Base-by-base conservation (phyloP, 2,797 vertebrate genomes). In the Knipowitschia caucasica region DNA sequence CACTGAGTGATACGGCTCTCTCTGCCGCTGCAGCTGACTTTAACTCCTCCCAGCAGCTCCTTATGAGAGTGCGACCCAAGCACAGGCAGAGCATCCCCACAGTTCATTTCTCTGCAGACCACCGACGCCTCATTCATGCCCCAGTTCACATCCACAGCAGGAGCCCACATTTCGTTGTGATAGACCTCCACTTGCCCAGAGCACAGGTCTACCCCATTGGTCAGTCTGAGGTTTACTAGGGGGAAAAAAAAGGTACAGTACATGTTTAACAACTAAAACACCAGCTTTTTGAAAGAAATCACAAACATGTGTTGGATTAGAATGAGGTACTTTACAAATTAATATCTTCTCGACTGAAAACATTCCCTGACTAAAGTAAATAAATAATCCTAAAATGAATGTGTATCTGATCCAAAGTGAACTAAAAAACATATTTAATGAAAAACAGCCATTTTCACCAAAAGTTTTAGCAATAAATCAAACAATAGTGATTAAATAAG, bases 61-160 rank as follows among this genome's bases (percentile, higher is more conserved):
- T 44, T 6, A 21, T 49, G 15, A 33, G 74, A 85, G 36, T 75
- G 78, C 15, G 33, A 54, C 12, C 5, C 51, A 0, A 59, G 35
- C 3, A 26, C 2, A 4, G 44, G 20, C 18, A 68, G 31, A 50
- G 82, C 26, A 21, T 85, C 59, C 7, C 79, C 85, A 61, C 89
- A 91, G 2, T 64, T 67, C 72, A 87, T 85, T 64, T 89, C 83
- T 58, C 55, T 80, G 69, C 89, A 90, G 53, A 83, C 83, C 26
- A 88, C 89, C 20, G 50, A 4, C 27, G 73, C 79, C 62, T 86
- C 85, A 36, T 34, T 59, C 15, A 47, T 53, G 36, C 72, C 72
- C 86, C 86, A 89, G 39, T 62, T 57, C 10, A 56, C 0, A 23
- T 66, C 50, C 52, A 50, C 73, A 10, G 53, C 75, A 39, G 80